These are phyloP conservation scores for Trachelus iudaicus DNA, from an alignment of 2,888 invertebrate species.

Conservation along the genomic window DNA sequence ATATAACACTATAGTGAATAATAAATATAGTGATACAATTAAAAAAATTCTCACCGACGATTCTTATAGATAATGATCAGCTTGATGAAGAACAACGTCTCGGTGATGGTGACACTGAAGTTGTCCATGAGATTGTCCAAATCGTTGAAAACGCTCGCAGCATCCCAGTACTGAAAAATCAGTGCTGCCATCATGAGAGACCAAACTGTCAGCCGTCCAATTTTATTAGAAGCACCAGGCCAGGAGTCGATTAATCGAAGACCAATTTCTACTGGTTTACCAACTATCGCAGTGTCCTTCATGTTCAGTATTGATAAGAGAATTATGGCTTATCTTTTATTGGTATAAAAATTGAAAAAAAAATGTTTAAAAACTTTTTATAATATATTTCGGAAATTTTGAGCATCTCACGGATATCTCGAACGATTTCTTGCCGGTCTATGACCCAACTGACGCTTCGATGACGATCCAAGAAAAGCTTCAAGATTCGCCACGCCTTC, in stretches of 20 bases:
- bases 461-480: background rate
- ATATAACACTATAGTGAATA: background rate
- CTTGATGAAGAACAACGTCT: conserved; percentile 24
- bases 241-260: conserved; percentile 29
- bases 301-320: background rate
- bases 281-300: conserved; percentile 5
- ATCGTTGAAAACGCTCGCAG: conserved; percentile 8
- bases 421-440: background rate
- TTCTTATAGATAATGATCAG: conserved; percentile 27
- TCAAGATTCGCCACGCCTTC: background rate
- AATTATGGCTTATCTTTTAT: background rate
- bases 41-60: conserved; percentile 16
- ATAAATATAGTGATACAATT: background rate
- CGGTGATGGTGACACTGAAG: conserved; percentile 25
- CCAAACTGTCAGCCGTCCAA: conserved; percentile 21
- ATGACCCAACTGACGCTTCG: background rate
- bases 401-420: background rate
- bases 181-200: conserved; percentile 16
- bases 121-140: conserved; percentile 25
- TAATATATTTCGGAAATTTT: background rate
- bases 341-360: background rate
- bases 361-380: background rate
- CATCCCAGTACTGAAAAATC: conserved; percentile 28
- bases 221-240: conserved; percentile 21
- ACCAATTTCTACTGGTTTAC: conserved; percentile 22